Evolutionary conservation across 2,888 invertebrate genomes (phyloP), one percentile per base, ranked within the genome.

Genomic region (Ichneumoninae sp.): DNA sequence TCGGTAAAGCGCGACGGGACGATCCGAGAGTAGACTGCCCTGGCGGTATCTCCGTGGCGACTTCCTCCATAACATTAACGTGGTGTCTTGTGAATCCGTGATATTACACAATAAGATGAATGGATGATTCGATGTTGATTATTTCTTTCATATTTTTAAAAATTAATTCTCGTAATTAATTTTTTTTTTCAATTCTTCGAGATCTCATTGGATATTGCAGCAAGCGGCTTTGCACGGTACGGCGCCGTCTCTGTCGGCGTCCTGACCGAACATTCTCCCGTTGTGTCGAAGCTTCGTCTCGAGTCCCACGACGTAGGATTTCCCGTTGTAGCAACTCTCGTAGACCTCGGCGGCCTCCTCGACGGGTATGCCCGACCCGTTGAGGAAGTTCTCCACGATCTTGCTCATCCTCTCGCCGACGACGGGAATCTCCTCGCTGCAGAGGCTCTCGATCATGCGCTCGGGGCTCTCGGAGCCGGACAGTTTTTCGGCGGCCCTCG

Each of bases 271-370:
- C 3, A 90, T 80, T 19, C 85, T 68, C 57, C 82, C 76, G 66
- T 71, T 30, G 30, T 83, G 88, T 26, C 88, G 88, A 71, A 88
- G 74, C 44, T 89, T 88, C 3, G 89, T 40, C 52, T 89, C 86
- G 10, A 89, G 68, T 10, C 44, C 62, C 1, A 54, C 26, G 8
- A 83, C 19, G 44, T 80, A 80, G 16, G 88, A 87, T 44, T 88
- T 89, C 6, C 87, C 89, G 75, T 86, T 86, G 87, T 93, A 92
- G 79, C 87, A 93, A 76, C 92, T 93, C 83, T 93, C 93, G 79
- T 93, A 93, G 54, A 89, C 92, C 74, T 93, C 93, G 40, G 92
- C 91, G 33, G 93, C 93, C 71, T 93, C 93, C 30, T 93, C 93
- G 44, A 93, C 86, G 5, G 91, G 91, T 19, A 91, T 82, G 8